A percentile compares a stretch with the other conserved stretches of the same genome.
These are phyloP conservation scores for Ivindomyrus marchei DNA, from an alignment of 2,113 vertebrate genomes.

Conservation along the genomic window DNA sequence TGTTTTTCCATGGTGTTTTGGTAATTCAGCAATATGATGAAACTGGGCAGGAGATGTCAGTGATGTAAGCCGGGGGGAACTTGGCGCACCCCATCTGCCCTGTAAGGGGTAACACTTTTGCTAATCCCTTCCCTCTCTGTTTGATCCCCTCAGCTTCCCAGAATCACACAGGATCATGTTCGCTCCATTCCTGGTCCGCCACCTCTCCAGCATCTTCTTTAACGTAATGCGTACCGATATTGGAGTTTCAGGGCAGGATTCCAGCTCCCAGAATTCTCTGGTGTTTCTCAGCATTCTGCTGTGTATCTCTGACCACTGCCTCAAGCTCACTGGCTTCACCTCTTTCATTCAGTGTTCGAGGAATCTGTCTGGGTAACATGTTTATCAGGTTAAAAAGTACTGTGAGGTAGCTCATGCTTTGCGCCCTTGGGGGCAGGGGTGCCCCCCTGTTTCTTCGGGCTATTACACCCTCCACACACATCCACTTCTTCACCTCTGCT, in stretches of 20 bases:
- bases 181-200: not conserved
- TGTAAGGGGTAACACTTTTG: slow-evolving; percentile 6
- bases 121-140: slow-evolving; percentile 15
- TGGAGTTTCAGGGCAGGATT: not conserved
- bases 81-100: slow-evolving; percentile 8
- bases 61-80: not conserved
- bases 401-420: not conserved
- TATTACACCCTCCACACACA: slow-evolving; percentile 9
- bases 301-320: not conserved
- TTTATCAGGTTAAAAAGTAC: not conserved
- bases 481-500: slow-evolving; percentile 9
- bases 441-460: not conserved
- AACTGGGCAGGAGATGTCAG: not conserved
- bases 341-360: not conserved
- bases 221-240: not conserved
- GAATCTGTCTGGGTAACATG: not conserved
- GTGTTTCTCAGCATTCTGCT: not conserved
- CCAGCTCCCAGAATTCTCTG: not conserved
- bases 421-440: not conserved
- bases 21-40: slow-evolving; percentile 1
- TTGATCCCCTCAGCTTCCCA: not conserved
- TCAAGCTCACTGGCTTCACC: not conserved
- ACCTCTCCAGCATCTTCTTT: not conserved
- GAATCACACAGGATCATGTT: not conserved
- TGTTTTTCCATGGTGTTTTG: not conserved